Evolutionary conservation across 1,140 invertebrate genomes (phyloP).

Genomic region (Drosophila obscura): DNA sequence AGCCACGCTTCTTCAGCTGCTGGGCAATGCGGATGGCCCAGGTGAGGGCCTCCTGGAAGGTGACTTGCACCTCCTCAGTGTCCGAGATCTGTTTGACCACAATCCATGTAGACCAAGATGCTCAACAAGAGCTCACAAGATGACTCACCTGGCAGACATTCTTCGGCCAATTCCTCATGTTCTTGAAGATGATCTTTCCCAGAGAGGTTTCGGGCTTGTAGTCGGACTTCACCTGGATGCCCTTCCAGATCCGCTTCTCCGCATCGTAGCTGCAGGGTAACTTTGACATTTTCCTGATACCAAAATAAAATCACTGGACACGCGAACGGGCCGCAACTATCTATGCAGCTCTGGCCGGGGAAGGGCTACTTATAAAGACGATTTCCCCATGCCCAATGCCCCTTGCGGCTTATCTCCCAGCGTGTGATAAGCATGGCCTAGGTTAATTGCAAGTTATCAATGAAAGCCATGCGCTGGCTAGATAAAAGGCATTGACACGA

Average conservation of each 20-base stretch:
- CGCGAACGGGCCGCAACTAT: slow-evolving; percentile 30
- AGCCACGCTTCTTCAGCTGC: slow-evolving; percentile 38
- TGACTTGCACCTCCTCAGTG: slow-evolving; percentile 42
- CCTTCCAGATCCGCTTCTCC: slow-evolving; percentile 54
- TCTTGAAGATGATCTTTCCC: slow-evolving; percentile 56
- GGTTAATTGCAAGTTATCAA: slow-evolving; percentile 46
- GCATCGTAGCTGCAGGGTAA: slow-evolving; percentile 58
- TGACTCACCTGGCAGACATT: slow-evolving; percentile 60
- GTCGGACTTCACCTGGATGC: slow-evolving; percentile 26
- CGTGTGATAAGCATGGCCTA: slow-evolving; percentile 36
- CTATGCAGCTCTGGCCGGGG: slow-evolving; percentile 8
- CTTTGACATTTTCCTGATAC: slow-evolving; percentile 37
- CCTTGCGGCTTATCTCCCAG: slow-evolving; percentile 19
- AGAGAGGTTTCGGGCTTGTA: slow-evolving; percentile 51
- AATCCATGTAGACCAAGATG: background rate
- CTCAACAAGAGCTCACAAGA: background rate
- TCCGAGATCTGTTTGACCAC: slow-evolving; percentile 37
- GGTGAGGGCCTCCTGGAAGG: slow-evolving; percentile 36
- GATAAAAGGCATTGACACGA: slow-evolving; percentile 30
- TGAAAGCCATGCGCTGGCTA: slow-evolving; percentile 27
- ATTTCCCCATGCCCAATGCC: background rate
- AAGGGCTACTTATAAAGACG: slow-evolving; percentile 44
- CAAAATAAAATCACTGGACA: slow-evolving; percentile 7
- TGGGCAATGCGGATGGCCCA: slow-evolving; percentile 53
- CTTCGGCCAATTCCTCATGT: slow-evolving; percentile 55